Evolutionary conservation across 1,140 invertebrate genomes (phyloP), one percentile per base, ranked within the genome.

Genomic region (Polypedilum pembai): DNA sequence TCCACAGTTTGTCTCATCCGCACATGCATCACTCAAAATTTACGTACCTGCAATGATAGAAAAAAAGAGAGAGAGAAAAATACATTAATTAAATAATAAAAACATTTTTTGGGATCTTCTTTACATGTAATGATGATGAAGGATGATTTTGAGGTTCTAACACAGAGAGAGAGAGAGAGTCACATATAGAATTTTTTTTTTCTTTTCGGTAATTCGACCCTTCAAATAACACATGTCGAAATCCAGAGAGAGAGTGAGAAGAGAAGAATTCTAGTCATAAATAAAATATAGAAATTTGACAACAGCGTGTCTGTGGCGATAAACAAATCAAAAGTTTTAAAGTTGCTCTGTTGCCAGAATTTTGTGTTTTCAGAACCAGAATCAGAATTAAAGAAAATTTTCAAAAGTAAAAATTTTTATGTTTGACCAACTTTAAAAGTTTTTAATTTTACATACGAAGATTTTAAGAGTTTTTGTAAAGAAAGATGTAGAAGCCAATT

Each of bases 71-170:
- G 45, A 56, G n/a, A n/a, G 12, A 56, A 15, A 56, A 56, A 56
- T n/a, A 56, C 45, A 56, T 56, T 56, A 56, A 56, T 56, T 56
- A 56, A 56, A 56, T 56, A 56, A 56, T 56, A 56, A 56, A 56
- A 56, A 56, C 45, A 56, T 56, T 56, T 56, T 45, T 56, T n/a
- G 45, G 45, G 45, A 56, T 56, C 45, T 56, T 56, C n/a, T 56
- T 12, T n/a, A 56, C 45, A 1, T 45, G 15, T 56, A 56, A 56
- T 56, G 45, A 56, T 56, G 45, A 56, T 56, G 12, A n/a, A 56
- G 45, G 45, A 56, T 56, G 45, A 56, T 33, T 33, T 33, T 33
- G 24, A 56, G 45, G 45, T n/a, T 33, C 24, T 33, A 33, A 33
- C n/a, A n/a, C 4, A 56, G 45, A 56, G 45, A 56, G 10, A 56